Base-by-base conservation (phyloP, 2,113 vertebrate species). In the Athene noctua region DNA sequence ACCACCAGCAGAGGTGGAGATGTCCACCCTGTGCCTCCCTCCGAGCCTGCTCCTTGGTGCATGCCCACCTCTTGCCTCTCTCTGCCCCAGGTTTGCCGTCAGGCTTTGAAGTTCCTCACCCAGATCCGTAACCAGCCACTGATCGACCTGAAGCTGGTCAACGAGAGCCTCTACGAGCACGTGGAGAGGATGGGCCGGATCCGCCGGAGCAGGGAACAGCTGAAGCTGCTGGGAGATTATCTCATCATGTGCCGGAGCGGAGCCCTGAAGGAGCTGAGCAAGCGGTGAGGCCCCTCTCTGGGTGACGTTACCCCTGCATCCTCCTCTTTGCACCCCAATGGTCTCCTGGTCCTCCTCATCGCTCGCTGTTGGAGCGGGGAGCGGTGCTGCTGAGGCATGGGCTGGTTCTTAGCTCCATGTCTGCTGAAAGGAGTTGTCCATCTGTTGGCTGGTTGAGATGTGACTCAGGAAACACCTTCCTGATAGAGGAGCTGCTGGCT, bases 201-300 rank as follows among this genome's bases (percentile, higher is more conserved):
- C 16, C 96, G 95, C 32, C 88, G 22, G 44, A 98, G 98, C 93
- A 97, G 99, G 32, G 98, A 99, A 77, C 98, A 97, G 95, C 98
- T 99, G n/a, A 98, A 99, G 54, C 98, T 99, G n/a, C 97, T 99
- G 42, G 99, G 99, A 2, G 99, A 99, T 90, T 99, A 99, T 90
- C 96, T 99, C 71, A 93, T 97, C 75, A 97, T 98, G 92, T 99
- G 99, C 94, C 98, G 99, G 90, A 99, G 99, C 1, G 98, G 98
- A 1, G 99, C 98, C 92, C 94, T 98, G 75, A 99, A 99, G 96
- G 98, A 98, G 61, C 94, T 98, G 29, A 98, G 96, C 97, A 98
- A 98, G 42, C 81, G 98, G 98, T 98, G 85, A 98, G 96, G 11
- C 7, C 49, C 86, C 49, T 86, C n/a, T n/a, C 5, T 0, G 75